Evolutionary conservation across 1,140 invertebrate genomes (phyloP), one percentile per base, ranked within the genome.

Genomic region (Probaryconus sp.): DNA sequence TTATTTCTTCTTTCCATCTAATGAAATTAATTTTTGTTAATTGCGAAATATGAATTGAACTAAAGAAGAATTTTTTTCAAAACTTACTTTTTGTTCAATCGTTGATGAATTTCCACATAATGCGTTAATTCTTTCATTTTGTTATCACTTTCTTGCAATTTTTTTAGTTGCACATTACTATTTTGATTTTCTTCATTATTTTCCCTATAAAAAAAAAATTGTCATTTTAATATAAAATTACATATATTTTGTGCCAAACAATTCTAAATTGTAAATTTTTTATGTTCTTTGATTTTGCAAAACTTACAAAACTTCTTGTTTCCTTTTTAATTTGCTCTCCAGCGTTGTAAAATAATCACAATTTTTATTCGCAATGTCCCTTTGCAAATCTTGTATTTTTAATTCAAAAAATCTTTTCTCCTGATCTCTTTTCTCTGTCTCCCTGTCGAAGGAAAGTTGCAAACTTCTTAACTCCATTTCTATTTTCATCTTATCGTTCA

Each of bases 1-100:
- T 85, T 75, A 92, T 90, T 11, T 92, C 91, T 53, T 90, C 89
- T 79, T 90, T 90, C 90, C 90, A 91, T 55, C 90, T 91, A 40
- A 11, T 40, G 9, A 20, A 31, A 33, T 30, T 9, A 6, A 38
- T 53, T 38, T 24, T n/a, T 24, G 21, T 13, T 35, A 10, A 38
- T 16, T 56, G 11, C 13, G 21, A 21, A 35, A 21, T 31, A 33
- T 18, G 11, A 9, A 31, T 47, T 17, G 11, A 3, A 26, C 38
- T 16, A 11, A 56, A 31, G 5, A 31, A 31, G 9, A 11, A 17
- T 40, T 76, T 10, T 63, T 16, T 48, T 40, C n/a, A 2, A 38
- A 40, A 50, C 56, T 67, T 77, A 88, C 88, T 71, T 88, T 58
- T 76, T 81, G 55, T 81, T 88, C 28, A 88, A 56, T 78, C 85